Evolutionary conservation across 92 coral and sea anemone species (phyloP), one percentile per base, ranked within the genome.

Genomic region (Phenganax marumi): DNA sequence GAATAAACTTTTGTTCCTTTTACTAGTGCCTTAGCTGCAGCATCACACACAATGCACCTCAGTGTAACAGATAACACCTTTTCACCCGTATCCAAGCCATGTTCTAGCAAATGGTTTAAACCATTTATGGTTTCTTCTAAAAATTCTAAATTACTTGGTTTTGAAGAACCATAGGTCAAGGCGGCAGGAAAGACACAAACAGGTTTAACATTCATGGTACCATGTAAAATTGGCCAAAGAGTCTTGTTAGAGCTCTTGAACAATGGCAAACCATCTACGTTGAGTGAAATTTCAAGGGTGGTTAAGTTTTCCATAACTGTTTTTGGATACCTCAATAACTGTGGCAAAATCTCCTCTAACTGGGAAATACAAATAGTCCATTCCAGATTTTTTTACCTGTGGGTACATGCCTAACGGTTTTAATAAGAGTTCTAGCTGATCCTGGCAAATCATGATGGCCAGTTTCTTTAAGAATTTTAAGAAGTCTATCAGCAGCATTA

Each of bases 31-130:
- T 23, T 66, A 66, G 73, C 73, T 10, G 73, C 33, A 23, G 73
- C 73, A 66, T 66, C 73, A 66, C 73, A 66, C 8, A 66, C 73
- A 66, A 66, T 23, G 46, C 73, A 66, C 24, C 73, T 23, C 5
- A 66, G 3, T 3, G 17, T 3, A 16, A 66, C 23, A 66, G 43
- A 16, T 66, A 66, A 4, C 9, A 68, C 50, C 3, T 10, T 33
- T 1, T 12, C 18, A 47, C 7, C 50, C 6, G 33, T 33, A 68
- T 68, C 51, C 6, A 68, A 26, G 3, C 74, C 74, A 68, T 68
- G 13, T 3, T 68, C 50, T 1, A 68, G 16, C 6, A 68, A 9
- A 68, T 10, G 50, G 50, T 33, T 33, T 3, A 68, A 17, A n/a
- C 39, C 50, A 19, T 68, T 10, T 10, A 68, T n/a, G n/a, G 74